Conservation (phyloP, 1,140 invertebrate genomes). For the Carcinoscorpius rotundicauda region DNA sequence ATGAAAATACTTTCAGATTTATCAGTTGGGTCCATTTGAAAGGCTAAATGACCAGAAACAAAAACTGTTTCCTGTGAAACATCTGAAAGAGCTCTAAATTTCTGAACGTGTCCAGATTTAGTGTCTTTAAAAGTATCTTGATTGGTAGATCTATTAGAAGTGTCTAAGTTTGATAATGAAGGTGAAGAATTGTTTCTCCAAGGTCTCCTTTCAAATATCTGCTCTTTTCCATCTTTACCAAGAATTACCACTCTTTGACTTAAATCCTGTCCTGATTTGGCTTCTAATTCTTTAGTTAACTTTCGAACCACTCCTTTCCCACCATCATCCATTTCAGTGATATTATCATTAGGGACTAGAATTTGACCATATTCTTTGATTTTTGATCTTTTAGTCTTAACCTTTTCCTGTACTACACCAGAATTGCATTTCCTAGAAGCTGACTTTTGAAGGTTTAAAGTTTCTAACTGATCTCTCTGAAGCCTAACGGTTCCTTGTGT, state of each 20-base stretch:
- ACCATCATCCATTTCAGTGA: slow-evolving; percentile 16
- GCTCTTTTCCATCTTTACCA: background rate
- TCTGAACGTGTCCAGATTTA: too few relatives aligned
- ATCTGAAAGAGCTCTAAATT: too few relatives aligned
- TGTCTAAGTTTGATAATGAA: too few relatives aligned
- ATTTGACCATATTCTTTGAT: background rate
- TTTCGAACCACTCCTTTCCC: slow-evolving; percentile 56
- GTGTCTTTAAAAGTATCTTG: too few relatives aligned
- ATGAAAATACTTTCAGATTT: too few relatives aligned
- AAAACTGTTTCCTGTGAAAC: too few relatives aligned
- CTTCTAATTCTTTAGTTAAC: slow-evolving; percentile 73
- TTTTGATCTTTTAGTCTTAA: background rate
- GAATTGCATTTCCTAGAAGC: background rate
- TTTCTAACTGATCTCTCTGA: background rate
- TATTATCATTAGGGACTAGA: background rate
- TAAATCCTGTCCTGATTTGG: slow-evolving; percentile 44
- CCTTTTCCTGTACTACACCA: background rate
- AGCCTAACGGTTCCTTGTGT: background rate
- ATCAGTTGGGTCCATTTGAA: too few relatives aligned
- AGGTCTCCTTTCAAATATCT: too few relatives aligned
- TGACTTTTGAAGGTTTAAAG: background rate
- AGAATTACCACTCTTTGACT: slow-evolving; percentile 1
- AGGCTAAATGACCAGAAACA: too few relatives aligned
- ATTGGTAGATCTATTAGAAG: too few relatives aligned
- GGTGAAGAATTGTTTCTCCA: too few relatives aligned